Conservation (phyloP, 2,888 invertebrate species). For the Nebria brevicollis region DNA sequence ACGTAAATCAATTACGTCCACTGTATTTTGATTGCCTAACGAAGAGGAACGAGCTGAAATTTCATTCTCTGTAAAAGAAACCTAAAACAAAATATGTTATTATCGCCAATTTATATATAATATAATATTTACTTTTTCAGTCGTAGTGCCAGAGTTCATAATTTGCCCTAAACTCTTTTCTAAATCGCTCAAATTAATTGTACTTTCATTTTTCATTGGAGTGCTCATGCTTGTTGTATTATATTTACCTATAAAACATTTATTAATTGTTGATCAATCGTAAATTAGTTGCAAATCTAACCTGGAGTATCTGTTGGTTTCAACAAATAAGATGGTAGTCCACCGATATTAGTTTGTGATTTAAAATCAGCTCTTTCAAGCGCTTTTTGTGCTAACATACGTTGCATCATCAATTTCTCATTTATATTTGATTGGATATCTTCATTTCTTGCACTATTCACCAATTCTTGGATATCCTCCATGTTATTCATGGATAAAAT, state of each 20-base stretch:
- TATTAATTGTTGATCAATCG: neutral
- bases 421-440: conserved; percentile 14
- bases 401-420: conserved; percentile 28
- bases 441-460: neutral
- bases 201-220: conserved; percentile 34
- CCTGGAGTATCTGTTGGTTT: conserved; percentile 36
- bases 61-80: conserved; percentile 36
- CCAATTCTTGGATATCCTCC: conserved; percentile 27
- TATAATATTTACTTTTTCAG: conserved; percentile 1
- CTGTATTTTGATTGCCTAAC: conserved; percentile 18
- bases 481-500: conserved; percentile 33
- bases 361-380: conserved; percentile 26
- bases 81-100: conserved; percentile 7
- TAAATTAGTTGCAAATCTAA: conserved; percentile 5
- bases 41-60: conserved; percentile 42
- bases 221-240: conserved; percentile 21
- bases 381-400: conserved; percentile 32
- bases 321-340: conserved; percentile 33
- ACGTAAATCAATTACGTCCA: conserved; percentile 14
- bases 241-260: conserved; percentile 10
- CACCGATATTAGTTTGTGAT: conserved; percentile 14
- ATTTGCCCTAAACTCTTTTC: conserved; percentile 16
- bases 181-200: conserved; percentile 40
- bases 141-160: neutral
- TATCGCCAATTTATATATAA: neutral